phyloP scores from a whole-genome alignment of 2,888 invertebrate species.

The Agrotis clavis region DNA sequence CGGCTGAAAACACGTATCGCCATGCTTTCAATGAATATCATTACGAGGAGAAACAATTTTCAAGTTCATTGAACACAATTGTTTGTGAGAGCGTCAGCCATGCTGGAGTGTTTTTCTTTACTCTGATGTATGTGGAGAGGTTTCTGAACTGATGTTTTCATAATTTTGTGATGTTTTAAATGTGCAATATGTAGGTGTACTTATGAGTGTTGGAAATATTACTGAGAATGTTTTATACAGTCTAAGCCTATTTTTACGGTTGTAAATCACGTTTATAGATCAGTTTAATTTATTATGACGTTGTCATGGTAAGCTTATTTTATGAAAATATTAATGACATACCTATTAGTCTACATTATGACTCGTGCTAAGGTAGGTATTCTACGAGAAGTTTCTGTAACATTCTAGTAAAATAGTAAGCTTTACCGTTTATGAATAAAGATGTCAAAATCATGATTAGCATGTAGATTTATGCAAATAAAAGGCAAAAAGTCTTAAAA shows the following conservation, averaged over 20 bases:
- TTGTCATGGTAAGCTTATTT: neutral
- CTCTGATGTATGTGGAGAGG: conserved; percentile 20
- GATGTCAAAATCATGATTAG: neutral
- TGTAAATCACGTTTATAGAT: neutral
- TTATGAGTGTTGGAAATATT: neutral
- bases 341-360: neutral
- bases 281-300: neutral
- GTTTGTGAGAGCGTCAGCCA: conserved; percentile 39
- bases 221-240: neutral
- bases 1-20: conserved; percentile 22
- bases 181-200: no score
- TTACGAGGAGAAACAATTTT: conserved; percentile 59
- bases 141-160: conserved; percentile 14
- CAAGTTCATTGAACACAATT: conserved; percentile 67
- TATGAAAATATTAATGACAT: no score
- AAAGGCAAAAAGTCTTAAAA: neutral
- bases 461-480: conserved; percentile 29
- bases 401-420: neutral
- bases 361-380: neutral
- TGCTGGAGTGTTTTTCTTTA: conserved; percentile 39
- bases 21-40: conserved; percentile 50
- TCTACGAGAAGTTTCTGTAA: conserved; percentile 7
- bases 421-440: conserved; percentile 16
- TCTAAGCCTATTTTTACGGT: neutral
- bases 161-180: neutral